Conservation (phyloP, 2,797 vertebrate genomes). For the Clarias platycephalus region DNA sequence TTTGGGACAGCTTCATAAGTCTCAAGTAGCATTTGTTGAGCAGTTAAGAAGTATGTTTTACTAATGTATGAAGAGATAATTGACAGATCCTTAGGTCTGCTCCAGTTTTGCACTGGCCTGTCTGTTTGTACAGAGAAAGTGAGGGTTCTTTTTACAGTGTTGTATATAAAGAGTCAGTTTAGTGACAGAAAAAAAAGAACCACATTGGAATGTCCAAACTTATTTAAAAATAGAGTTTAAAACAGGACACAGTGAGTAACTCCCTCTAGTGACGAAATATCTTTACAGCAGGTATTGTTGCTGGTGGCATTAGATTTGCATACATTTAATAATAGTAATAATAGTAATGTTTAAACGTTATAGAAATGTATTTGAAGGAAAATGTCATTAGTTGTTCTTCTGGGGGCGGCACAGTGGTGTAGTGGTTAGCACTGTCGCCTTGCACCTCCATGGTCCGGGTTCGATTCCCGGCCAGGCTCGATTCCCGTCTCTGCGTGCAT, state of each 20-base stretch:
- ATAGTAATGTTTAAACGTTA: too few relatives aligned
- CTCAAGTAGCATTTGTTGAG: constrained; percentile 5
- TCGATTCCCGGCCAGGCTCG: too few relatives aligned
- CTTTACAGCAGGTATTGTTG: neutral
- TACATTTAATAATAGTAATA: neutral
- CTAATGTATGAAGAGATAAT: constrained; percentile 10
- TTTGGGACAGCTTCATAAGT: constrained; percentile 49
- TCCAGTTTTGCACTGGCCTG: neutral
- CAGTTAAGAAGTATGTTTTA: constrained; percentile 18
- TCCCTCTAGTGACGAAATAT: constrained; percentile 65
- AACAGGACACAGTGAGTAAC: constrained; percentile 26
- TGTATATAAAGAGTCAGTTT: constrained; percentile 68
- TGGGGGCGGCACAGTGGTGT: too few relatives aligned
- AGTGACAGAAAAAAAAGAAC: constrained; percentile 75
- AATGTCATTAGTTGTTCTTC: neutral
- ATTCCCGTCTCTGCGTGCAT: too few relatives aligned
- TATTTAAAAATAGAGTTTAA: constrained; percentile 41
- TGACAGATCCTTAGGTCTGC: constrained; percentile 5
- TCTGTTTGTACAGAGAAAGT: constrained; percentile 47
- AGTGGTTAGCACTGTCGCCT: too few relatives aligned
- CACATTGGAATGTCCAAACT: constrained; percentile 70
- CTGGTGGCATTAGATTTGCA: neutral
- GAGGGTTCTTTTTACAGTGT: constrained; percentile 39
- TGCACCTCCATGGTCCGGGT: too few relatives aligned
- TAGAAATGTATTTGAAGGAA: neutral